Evolutionary conservation across 2,797 vertebrate genomes (phyloP), one percentile per base, ranked within the genome.

Genomic region (Stomatorhinus walkeri): DNA sequence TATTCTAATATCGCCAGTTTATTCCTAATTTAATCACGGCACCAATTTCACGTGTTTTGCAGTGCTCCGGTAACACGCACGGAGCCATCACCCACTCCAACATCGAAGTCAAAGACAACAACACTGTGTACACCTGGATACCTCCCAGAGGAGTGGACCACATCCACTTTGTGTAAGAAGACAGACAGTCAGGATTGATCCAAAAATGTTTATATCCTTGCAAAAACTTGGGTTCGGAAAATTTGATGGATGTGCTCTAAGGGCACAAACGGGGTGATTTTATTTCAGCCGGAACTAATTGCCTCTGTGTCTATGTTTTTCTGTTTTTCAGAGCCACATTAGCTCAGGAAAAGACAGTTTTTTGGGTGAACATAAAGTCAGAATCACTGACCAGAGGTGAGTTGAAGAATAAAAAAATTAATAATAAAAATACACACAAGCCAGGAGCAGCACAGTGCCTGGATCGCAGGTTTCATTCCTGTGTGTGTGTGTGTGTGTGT

Each of bases 51-150:
- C 56, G 52, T 81, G 68, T 88, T 88, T 59, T 88, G 16, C 90
- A 95, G 94, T 95, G 95, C 54, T 90, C 94, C 68, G 93, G 90
- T 79, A 95, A 94, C 72, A 83, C 88, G 1, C 16, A 88, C 40
- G 92, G 93, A 36, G 93, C 95, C 28, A 79, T 95, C 28, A 95
- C 93, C 83, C 94, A 95, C 72, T 90, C 93, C 83, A 95, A 95
- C 93, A 93, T 86, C 89, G 92, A 93, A 76, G 14, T 91, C 14
- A 94, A 96, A 92, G 92, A 89, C 88, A 93, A 93, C 89, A n/a
- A 72, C 46, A 93, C 92, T 0, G 88, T 91, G 0, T 95, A 93
- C 89, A 91, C 90, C 85, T 96, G 95, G 94, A 92, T 92, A 0
- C 91, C 93, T 1, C 92, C 93, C 1, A 43, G 87, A 14, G 87